These are phyloP conservation scores for Styela clava DNA, from an alignment of 23 tunicate species.

Conservation along the genomic window DNA sequence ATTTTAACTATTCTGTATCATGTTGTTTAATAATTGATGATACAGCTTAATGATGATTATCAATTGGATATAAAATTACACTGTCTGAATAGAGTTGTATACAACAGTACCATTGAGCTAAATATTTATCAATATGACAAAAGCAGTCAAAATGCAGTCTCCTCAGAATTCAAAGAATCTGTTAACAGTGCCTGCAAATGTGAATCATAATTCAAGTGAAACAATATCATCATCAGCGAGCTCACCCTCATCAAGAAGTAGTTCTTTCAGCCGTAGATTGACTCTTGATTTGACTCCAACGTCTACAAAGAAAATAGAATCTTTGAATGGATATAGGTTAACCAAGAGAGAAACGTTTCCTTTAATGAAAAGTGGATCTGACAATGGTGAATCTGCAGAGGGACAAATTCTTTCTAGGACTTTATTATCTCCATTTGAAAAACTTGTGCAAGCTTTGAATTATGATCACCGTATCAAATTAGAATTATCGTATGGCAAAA, in stretches of 20 bases:
- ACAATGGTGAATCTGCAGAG: background rate
- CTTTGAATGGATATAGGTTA: background rate
- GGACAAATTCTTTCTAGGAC: background rate
- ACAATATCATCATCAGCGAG: background rate
- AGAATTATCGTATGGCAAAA: conserved; percentile 69
- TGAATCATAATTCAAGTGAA: background rate
- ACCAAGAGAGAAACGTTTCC: background rate
- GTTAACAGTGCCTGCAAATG: background rate
- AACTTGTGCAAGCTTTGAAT: conserved; percentile 40
- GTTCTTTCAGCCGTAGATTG: background rate
- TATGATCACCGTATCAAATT: conserved; percentile 36
- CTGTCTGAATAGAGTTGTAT: too few relatives aligned
- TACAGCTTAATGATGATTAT: too few relatives aligned
- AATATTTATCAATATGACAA: background rate
- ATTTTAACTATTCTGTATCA: too few relatives aligned
- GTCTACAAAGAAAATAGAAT: background rate
- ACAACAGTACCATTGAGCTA: too few relatives aligned
- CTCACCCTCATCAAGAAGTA: background rate
- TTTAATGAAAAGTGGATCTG: background rate
- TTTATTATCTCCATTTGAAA: conserved; percentile 34
- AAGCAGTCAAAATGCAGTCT: background rate
- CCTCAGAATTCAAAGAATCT: background rate
- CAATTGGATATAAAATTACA: too few relatives aligned
- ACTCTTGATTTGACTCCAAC: background rate
- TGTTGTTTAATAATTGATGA: too few relatives aligned